Conservation (phyloP, 37 sponge, comb jelly and placozoan species). For the Chondrosia reniformis region DNA sequence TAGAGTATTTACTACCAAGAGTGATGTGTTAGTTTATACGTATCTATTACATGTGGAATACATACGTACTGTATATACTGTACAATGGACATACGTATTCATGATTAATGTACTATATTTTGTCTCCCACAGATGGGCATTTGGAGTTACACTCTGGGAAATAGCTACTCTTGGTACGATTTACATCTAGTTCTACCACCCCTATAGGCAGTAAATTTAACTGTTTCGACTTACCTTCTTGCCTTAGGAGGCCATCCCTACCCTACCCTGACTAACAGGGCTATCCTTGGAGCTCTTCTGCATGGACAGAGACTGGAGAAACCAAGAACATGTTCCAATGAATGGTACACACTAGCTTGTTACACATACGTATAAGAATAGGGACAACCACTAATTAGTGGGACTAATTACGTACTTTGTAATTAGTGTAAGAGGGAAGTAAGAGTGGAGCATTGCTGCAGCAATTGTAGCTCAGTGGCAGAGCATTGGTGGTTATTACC, state of each 20-base stretch:
- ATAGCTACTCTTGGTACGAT: conserved; percentile 68
- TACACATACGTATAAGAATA: no score
- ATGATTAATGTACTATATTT: background rate
- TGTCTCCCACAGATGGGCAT: conserved; percentile 36
- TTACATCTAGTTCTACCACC: no score
- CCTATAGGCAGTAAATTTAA: background rate
- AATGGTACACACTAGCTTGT: conserved; percentile 45
- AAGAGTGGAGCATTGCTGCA: no score
- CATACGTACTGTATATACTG: background rate
- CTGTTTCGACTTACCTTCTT: background rate
- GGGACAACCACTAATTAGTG: no score
- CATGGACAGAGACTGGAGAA: conserved; percentile 45
- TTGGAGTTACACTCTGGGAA: conserved; percentile 73
- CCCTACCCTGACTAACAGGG: conserved; percentile 1
- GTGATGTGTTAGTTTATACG: conserved; percentile 51
- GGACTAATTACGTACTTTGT: no score
- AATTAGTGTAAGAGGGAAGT: no score
- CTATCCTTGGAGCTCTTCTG: background rate
- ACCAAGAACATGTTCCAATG: conserved; percentile 52
- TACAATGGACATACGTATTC: background rate
- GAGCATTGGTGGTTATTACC: no score
- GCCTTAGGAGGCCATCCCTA: conserved; percentile 18
- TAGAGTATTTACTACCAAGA: conserved; percentile 50
- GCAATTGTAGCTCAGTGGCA: no score
- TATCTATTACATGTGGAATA: background rate